Evolutionary conservation across 2,888 invertebrate genomes (phyloP), one percentile per base, ranked within the genome.

Genomic region (Chymomyza fuscimana): DNA sequence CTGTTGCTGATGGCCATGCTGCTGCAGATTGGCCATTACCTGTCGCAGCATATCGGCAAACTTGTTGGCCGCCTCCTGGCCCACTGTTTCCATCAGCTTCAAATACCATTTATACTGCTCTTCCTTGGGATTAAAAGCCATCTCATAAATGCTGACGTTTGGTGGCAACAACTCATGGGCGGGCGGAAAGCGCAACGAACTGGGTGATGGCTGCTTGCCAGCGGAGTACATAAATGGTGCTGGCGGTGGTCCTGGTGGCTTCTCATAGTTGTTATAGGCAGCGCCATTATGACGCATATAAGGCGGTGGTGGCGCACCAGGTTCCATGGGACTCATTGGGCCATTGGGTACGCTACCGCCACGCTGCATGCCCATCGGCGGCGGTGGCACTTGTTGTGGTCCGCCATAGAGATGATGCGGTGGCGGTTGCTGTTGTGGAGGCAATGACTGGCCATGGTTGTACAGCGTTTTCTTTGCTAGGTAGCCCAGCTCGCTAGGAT

Each of bases 51-150:
- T 87, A 63, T 92, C 92, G 5, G 92, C 92, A 78, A 93, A 94
- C 84, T 93, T 93, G 74, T 93, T 93, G 1, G 94, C 94, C 2
- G 93, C 93, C 65, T 94, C 94, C 52, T 92, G 90, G 0, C 94
- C 94, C 64, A 93, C 92, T 1, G 92, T 92, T 70, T 93, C 93
- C 40, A 93, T 85, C 32, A 94, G 88, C 76, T 93, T 93, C 25
- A 93, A 89, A 79, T 93, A 94, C 94, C 94, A 94, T 74, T 93
- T 92, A 63, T 92, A 90, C 80, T 93, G 93, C 75, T 91, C 91
- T 72, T 92, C 92, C 79, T 92, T 93, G 32, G 93, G 93, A 74
- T 93, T 93, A 71, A 93, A 89, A 1, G 94, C 91, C 92, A 94
- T 93, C 77, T 94, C 94, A 56, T 93, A 93, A 69, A 94, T 91